A percentile compares a stretch with the other conserved stretches of the same genome.
Conservation (phyloP, 2,797 vertebrate genomes). For the Cheracebus regulus region DNA sequence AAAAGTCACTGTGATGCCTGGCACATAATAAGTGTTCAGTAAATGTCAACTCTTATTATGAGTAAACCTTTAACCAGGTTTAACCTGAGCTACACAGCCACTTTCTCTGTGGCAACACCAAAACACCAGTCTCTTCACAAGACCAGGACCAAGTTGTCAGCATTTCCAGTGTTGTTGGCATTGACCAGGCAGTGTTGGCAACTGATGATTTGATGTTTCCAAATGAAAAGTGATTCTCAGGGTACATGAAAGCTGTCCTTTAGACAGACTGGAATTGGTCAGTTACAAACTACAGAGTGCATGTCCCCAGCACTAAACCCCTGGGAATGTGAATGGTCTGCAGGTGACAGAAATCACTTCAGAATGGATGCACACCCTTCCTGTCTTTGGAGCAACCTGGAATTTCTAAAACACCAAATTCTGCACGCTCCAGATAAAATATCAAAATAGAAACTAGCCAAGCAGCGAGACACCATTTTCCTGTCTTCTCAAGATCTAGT, state of each 20-base stretch:
- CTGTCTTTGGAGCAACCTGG: not conserved
- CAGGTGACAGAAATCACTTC: not conserved
- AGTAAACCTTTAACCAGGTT: not conserved
- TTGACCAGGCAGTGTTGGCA: not conserved
- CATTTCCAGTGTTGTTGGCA: accelerated
- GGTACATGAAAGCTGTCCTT: not conserved
- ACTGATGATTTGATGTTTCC: not conserved
- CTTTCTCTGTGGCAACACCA: not conserved
- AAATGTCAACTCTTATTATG: not conserved
- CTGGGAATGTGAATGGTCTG: not conserved
- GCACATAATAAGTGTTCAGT: not conserved
- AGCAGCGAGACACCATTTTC: not conserved
- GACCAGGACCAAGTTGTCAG: not conserved
- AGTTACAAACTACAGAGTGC: not conserved
- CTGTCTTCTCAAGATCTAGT: not conserved
- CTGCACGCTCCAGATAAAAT: not conserved
- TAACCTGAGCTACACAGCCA: not conserved
- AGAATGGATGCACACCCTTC: accelerated
- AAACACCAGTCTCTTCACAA: not conserved
- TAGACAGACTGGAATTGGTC: not conserved
- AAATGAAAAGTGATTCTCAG: not conserved
- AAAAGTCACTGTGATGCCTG: not conserved
- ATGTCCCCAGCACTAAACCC: not conserved
- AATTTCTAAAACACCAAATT: not conserved
- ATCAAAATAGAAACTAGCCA: not conserved